Percentiles rank a stretch among this genome's conserved stretches.
Conservation (phyloP, 2,888 invertebrate species). For the Cephus sareptanus region DNA sequence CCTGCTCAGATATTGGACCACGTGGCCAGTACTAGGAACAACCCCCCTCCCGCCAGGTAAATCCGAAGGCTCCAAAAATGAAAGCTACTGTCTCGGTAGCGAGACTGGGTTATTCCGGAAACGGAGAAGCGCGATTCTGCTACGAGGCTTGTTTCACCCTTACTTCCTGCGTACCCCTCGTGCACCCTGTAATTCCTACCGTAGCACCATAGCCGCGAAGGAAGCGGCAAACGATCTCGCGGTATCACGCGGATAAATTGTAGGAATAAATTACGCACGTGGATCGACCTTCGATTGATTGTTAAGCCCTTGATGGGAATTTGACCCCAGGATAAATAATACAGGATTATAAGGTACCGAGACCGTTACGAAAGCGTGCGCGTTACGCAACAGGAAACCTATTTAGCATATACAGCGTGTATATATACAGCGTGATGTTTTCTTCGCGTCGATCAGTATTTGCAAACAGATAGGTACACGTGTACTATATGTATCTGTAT, state of each 20-base stretch:
- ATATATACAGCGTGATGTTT: constrained; percentile 24
- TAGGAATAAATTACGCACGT: constrained; percentile 51
- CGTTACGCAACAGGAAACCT: constrained; percentile 7
- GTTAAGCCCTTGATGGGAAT: constrained; percentile 64
- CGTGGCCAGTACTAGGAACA: too few species aligned
- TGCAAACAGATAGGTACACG: not conserved
- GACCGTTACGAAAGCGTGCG: constrained; percentile 53
- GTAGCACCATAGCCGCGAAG: not conserved
- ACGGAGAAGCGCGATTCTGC: not conserved
- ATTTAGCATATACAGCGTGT: not conserved
- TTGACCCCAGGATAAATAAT: constrained; percentile 56
- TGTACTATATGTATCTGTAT: not conserved
- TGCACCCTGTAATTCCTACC: not conserved
- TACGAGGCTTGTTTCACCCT: not conserved
- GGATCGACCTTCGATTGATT: constrained; percentile 61
- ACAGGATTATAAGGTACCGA: constrained; percentile 51
- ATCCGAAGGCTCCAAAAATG: not conserved
- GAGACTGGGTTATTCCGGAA: not conserved
- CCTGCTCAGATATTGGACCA: too few species aligned
- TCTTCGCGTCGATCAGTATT: constrained; percentile 7
- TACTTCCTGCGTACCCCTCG: not conserved
- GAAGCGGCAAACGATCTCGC: not conserved
- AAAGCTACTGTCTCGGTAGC: not conserved
- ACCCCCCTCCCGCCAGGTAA: too few species aligned
- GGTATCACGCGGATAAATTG: not conserved